Evolutionary conservation across 2,113 vertebrate genomes (phyloP).

Genomic region (Phalacrocorax aristotelis): DNA sequence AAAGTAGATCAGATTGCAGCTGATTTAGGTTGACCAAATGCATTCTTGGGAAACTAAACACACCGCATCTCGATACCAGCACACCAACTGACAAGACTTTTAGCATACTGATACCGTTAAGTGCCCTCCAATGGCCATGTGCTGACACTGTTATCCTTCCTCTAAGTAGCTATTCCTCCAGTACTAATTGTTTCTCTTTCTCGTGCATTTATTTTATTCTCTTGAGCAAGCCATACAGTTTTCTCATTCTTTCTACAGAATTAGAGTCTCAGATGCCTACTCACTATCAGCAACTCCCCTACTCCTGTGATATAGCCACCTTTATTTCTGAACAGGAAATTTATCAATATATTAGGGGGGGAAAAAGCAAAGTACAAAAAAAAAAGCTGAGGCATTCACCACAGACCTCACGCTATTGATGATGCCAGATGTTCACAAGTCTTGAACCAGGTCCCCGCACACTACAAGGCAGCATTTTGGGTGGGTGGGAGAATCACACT

Average conservation of each 20-base stretch:
- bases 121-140: background rate
- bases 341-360: background rate
- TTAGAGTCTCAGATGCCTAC: background rate
- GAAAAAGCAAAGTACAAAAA: accelerated
- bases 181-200: background rate
- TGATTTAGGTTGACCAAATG: conserved; percentile 41
- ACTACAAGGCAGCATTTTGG: background rate
- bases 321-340: background rate
- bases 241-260: background rate
- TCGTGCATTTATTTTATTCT: background rate
- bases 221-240: background rate
- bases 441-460: background rate
- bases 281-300: background rate
- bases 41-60: conserved; percentile 48
- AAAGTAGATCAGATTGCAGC: conserved; percentile 13
- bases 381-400: background rate
- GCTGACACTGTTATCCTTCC: background rate
- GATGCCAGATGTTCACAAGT: background rate
- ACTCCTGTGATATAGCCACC: background rate
- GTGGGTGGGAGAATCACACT: background rate
- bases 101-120: conserved; percentile 39
- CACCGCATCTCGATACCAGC: background rate
- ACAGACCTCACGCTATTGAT: background rate
- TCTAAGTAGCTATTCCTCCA: background rate
- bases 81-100: background rate